Evolutionary conservation across 1,140 invertebrate species (phyloP).

Genomic region (Sycophaga agraensis): DNA sequence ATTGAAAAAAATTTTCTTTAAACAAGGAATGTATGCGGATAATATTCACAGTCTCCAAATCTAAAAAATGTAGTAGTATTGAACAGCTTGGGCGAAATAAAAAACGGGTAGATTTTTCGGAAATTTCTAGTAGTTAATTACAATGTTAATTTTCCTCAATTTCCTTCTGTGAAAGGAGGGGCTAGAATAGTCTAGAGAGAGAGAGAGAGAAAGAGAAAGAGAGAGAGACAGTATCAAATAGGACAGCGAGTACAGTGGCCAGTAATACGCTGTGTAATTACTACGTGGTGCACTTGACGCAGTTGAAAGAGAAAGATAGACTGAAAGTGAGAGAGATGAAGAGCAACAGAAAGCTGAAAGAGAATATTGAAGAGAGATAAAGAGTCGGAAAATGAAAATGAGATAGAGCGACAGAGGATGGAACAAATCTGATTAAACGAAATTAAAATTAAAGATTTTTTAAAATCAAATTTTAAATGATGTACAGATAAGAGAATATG

Average conservation of each 20-base stretch:
- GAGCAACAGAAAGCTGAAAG: background rate
- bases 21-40: too few relatives aligned
- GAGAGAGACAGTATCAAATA: too few relatives aligned
- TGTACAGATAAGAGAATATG: too few relatives aligned
- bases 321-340: background rate
- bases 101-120: background rate
- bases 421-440: background rate
- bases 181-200: background rate
- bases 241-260: background rate
- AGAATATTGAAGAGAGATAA: background rate
- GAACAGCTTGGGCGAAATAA: too few relatives aligned
- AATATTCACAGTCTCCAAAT: too few relatives aligned
- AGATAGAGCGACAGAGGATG: background rate
- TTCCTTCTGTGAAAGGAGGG: background rate
- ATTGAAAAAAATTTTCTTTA: too few relatives aligned
- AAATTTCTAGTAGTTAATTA: background rate
- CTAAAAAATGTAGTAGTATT: too few relatives aligned
- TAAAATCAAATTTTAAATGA: too few relatives aligned
- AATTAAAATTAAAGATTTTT: background rate
- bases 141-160: conserved; percentile 4
- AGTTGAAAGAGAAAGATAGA: background rate
- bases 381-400: background rate
- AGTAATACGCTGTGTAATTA: conserved; percentile 24
- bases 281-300: conserved; percentile 21
- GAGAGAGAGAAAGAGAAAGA: background rate